Base-by-base conservation (phyloP, 1,140 invertebrate genomes). In the Pseudoatta argentina region DNA sequence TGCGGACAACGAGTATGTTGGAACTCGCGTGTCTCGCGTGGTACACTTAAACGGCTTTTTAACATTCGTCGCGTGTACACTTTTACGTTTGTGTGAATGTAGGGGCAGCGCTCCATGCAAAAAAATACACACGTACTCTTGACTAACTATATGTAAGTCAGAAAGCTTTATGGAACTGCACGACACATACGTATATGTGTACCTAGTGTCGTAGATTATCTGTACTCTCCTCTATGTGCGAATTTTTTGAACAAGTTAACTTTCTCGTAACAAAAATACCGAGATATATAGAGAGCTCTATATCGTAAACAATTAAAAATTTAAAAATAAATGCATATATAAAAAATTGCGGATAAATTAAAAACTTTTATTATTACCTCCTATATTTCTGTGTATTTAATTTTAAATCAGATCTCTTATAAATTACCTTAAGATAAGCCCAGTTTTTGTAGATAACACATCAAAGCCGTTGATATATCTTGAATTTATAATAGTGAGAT, bases 41-140 rank as follows among this genome's bases (percentile, higher is more conserved):
- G 57, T 59, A 83, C 27, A 59, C 67, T 82, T 76, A 63, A 83
- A 81, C 39, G 72, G 81, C 79, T 89, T 89, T 91, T 91, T 87
- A 89, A 88, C 87, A 73, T 89, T 91, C 73, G 73, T 91, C 71
- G 89, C 91, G 86, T 91, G 90, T 75, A 39, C 67, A 24, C 59
- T 53, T 64, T 27, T 21, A 55, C 34, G 27, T 39, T 77, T 63
- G 44, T 71, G 64, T 59, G 69, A 87, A 64, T 24, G 64, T 55
- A 71, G 61, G 86, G n/a, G 53, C 30, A 79, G 34, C 57, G 78
- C 69, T 78, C 69, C 61, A 12, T 71, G 67, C 83, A 88, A 82
- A 88, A 85, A 67, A 44, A 44, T 79, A 81, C 86, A 61, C 39
- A 91, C 89, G 71, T 91, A 89, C 86, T 85, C 81, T 39, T 64